phyloP scores from a whole-genome alignment of 2,113 vertebrate species.

The Sander vitreus region DNA sequence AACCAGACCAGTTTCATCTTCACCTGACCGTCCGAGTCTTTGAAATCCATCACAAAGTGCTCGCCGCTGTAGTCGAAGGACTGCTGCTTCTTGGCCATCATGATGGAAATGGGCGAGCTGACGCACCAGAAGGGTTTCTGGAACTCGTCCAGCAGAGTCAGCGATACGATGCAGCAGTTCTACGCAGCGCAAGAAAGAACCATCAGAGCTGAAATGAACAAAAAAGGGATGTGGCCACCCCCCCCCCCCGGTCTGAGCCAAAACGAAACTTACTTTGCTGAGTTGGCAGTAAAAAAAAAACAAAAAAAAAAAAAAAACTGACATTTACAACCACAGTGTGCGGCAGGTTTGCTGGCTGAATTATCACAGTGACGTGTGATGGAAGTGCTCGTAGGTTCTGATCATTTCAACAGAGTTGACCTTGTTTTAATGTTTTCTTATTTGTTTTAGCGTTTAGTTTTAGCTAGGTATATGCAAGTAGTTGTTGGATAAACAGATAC shows the following conservation, averaged over 20 bases:
- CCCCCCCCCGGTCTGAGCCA: neutral
- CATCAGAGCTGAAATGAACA: neutral
- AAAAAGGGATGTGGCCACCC: neutral
- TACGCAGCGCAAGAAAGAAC: neutral
- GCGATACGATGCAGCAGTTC: conserved; percentile 73
- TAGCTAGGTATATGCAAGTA: no score
- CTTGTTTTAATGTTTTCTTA: no score
- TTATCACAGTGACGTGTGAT: neutral
- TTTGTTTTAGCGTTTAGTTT: no score
- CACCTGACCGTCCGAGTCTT: conserved; percentile 27
- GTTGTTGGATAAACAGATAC: no score
- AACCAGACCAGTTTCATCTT: conserved; percentile 66
- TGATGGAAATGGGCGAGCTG: conserved; percentile 43
- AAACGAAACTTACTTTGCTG: neutral
- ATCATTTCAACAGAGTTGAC: no score
- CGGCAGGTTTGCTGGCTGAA: neutral
- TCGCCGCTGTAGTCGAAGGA: conserved; percentile 43
- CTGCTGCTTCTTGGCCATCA: neutral
- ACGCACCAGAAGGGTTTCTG: conserved; percentile 70
- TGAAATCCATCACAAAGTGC: conserved; percentile 47
- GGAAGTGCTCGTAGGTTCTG: no score
- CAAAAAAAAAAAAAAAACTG: no score
- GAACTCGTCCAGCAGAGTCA: conserved; percentile 67
- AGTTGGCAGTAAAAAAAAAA: no score
- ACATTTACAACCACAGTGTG: neutral